Percentiles rank a stretch among this genome's conserved stretches.
Conservation (phyloP, 2,797 vertebrate species). For the Australoheros facetus region DNA sequence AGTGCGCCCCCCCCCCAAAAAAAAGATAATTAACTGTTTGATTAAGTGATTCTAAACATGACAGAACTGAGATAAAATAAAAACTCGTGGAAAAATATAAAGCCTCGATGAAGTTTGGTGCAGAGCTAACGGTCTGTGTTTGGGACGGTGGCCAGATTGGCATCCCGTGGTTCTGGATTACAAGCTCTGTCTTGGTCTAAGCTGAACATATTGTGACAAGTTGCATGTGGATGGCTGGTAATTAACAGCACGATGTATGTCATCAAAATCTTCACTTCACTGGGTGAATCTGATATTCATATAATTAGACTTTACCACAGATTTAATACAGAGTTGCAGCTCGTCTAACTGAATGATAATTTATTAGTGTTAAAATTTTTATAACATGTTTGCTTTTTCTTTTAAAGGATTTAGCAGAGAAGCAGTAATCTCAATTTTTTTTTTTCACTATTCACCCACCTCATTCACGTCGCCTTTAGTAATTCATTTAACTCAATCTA, state of each 20-base stretch:
- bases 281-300: background rate
- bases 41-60: background rate
- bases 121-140: constrained; percentile 23
- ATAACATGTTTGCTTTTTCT: background rate
- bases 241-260: background rate
- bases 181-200: constrained; percentile 45
- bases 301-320: background rate
- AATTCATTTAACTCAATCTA: background rate
- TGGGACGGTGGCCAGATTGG: constrained; percentile 42
- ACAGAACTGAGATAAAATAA: accelerated
- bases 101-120: background rate
- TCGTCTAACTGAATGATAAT: constrained; percentile 31
- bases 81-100: background rate
- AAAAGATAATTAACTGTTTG: background rate
- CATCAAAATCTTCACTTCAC: background rate
- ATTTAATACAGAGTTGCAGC: background rate
- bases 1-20: too few species aligned
- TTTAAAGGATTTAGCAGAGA: background rate
- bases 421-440: background rate
- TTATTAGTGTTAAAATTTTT: constrained; percentile 17
- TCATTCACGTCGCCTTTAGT: background rate
- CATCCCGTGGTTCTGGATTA: constrained; percentile 60
- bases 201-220: background rate
- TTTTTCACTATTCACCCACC: background rate
- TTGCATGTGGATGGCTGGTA: constrained; percentile 7